A percentile compares a stretch with the other conserved stretches of the same genome.
Conservation (phyloP, 2,797 vertebrate genomes). For the Cyprinodon diabolis region DNA sequence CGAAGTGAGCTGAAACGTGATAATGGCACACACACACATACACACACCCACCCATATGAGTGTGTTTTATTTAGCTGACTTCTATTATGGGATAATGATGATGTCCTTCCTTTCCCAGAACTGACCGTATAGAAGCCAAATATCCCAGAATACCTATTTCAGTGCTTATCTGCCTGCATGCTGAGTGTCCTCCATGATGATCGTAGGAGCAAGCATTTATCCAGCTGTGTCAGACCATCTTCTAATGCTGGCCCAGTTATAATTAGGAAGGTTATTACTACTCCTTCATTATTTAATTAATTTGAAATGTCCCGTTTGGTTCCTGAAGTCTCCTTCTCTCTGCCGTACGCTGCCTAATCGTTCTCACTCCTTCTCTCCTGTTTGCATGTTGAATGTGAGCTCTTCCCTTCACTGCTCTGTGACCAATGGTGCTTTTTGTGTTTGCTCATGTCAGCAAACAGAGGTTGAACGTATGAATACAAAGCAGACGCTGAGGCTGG, state of each 20-base stretch:
- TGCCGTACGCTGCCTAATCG: not conserved
- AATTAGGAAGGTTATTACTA: slow-evolving; percentile 79
- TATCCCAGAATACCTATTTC: not conserved
- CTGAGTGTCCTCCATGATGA: slow-evolving; percentile 1
- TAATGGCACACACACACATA: not conserved
- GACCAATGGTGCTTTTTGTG: not conserved
- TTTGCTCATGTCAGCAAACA: slow-evolving; percentile 13
- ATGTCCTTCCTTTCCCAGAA: not conserved
- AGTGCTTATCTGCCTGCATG: slow-evolving; percentile 1
- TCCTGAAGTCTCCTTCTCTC: slow-evolving; percentile 5
- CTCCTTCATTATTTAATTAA: slow-evolving; percentile 79
- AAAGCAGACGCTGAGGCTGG: not conserved
- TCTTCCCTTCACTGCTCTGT: not conserved
- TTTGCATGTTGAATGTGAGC: slow-evolving; percentile 17
- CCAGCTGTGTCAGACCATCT: slow-evolving; percentile 55
- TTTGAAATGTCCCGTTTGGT: slow-evolving; percentile 53
- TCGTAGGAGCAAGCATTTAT: slow-evolving; percentile 30
- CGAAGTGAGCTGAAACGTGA: slow-evolving; percentile 3
- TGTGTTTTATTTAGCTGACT: too few species aligned
- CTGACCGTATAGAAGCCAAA: not conserved
- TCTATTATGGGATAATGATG: not conserved
- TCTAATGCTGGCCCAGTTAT: slow-evolving; percentile 74
- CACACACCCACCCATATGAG: not conserved
- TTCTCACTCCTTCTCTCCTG: slow-evolving; percentile 4
- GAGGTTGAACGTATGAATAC: slow-evolving; percentile 11